Conservation (phyloP, 2,888 invertebrate genomes). For the Elgonia sp. region DNA sequence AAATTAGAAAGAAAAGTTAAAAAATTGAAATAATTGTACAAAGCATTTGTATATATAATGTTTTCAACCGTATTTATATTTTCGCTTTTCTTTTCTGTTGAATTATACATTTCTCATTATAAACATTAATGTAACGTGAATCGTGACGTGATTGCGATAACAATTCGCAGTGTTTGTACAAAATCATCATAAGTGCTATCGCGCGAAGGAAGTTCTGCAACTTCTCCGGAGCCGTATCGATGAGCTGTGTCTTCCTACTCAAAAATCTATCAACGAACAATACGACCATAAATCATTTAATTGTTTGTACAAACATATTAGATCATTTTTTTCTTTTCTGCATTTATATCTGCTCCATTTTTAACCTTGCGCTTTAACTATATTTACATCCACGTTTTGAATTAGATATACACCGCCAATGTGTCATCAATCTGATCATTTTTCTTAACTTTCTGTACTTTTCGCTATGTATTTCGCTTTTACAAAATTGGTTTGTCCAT, state of each 20-base stretch:
- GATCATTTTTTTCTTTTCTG: conserved; percentile 74
- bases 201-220: conserved; percentile 72
- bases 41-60: conserved; percentile 47
- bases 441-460: conserved; percentile 10
- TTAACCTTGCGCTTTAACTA: conserved; percentile 75
- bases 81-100: conserved; percentile 76
- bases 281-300: conserved; percentile 73
- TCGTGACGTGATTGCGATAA: conserved; percentile 82
- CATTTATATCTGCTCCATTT: conserved; percentile 45
- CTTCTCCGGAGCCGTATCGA: conserved; percentile 72
- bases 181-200: conserved; percentile 81
- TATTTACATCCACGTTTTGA: conserved; percentile 77
- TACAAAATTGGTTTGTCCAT: conserved; percentile 64
- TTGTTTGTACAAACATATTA: conserved; percentile 78
- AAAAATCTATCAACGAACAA: conserved; percentile 74
- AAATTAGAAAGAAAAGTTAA: neutral
- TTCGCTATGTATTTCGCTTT: conserved; percentile 49
- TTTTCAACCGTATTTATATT: conserved; percentile 81
- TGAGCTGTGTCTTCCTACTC: conserved; percentile 75
- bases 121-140: conserved; percentile 82
- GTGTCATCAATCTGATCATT: neutral
- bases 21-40: conserved; percentile 35
- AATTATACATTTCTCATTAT: conserved; percentile 81
- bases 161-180: conserved; percentile 83
- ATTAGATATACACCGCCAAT: conserved; percentile 58